Percentiles rank a stretch among this genome's conserved stretches.
phyloP scores from a whole-genome alignment of 1,140 invertebrate genomes.

The Caenorhabditis elegans region DNA sequence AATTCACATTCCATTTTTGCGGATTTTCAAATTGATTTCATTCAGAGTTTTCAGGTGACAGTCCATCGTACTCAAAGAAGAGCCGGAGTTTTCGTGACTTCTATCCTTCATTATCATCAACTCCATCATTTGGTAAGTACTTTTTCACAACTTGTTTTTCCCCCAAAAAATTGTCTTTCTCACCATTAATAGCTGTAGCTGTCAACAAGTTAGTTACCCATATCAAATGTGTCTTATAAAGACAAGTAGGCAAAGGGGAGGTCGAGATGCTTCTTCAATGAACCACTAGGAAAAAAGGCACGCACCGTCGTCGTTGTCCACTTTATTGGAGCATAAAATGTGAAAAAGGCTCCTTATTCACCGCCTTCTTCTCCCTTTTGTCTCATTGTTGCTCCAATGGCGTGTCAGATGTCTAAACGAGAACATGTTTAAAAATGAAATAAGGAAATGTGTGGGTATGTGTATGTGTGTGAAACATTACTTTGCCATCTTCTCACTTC shows the following conservation, averaged over 20 bases:
- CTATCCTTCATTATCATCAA: neutral
- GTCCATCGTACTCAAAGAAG: slow-evolving; percentile 7
- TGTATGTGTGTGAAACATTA: slow-evolving; percentile 20
- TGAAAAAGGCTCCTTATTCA: slow-evolving; percentile 25
- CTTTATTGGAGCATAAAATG: slow-evolving; percentile 32
- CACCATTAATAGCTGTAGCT: neutral
- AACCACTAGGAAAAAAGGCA: slow-evolving; percentile 1
- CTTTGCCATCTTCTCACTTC: neutral
- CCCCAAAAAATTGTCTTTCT: too few relatives aligned
- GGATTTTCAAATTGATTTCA: neutral
- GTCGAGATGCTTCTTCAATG: neutral
- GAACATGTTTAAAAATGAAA: neutral
- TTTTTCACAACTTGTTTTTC: neutral
- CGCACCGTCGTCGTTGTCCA: slow-evolving; percentile 25
- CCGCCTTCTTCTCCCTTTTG: slow-evolving; percentile 26
- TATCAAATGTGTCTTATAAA: neutral
- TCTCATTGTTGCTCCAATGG: slow-evolving; percentile 27
- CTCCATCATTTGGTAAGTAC: neutral
- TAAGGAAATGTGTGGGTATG: neutral
- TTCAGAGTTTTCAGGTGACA: neutral
- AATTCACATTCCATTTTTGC: too few relatives aligned
- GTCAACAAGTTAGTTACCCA: slow-evolving; percentile 19
- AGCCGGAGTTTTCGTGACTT: neutral
- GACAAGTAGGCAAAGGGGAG: neutral
- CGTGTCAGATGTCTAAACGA: slow-evolving; percentile 28